These are phyloP conservation scores for Solenopsis fugax DNA, from an alignment of 1,140 invertebrate genomes.

Conservation along the genomic window DNA sequence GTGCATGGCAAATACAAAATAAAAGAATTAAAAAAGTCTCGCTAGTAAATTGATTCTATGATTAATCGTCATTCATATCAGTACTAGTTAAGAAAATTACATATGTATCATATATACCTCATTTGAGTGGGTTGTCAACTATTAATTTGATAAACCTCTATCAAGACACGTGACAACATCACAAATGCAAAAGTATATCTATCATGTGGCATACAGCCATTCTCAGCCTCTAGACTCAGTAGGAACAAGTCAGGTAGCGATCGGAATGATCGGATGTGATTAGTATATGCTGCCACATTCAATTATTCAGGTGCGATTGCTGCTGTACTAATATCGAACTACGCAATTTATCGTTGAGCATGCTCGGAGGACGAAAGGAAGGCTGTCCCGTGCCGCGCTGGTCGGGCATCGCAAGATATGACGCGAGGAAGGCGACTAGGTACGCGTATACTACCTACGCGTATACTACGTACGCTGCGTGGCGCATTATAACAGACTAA, in stretches of 20 bases:
- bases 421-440: slow-evolving; percentile 13
- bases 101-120: neutral
- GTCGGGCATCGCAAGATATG: slow-evolving; percentile 22
- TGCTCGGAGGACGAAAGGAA: slow-evolving; percentile 37
- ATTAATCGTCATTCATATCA: neutral
- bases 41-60: neutral
- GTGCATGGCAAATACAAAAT: slow-evolving; percentile 1
- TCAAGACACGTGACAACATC: neutral
- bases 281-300: neutral
- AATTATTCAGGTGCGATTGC: slow-evolving; percentile 29
- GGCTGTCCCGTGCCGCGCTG: neutral
- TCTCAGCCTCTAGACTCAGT: neutral
- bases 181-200: slow-evolving; percentile 23
- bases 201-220: neutral
- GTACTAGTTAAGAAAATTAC: neutral
- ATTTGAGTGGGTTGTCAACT: neutral
- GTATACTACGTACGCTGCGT: slow-evolving; percentile 74
- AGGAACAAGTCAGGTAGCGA: slow-evolving; percentile 15
- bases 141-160: slow-evolving; percentile 23
- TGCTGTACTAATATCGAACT: slow-evolving; percentile 28
- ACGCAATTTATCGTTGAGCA: slow-evolving; percentile 65
- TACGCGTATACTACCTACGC: slow-evolving; percentile 36
- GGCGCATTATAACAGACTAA: slow-evolving; percentile 82
- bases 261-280: slow-evolving; percentile 17
- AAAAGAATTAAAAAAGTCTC: slow-evolving; percentile 2